A percentile compares a stretch with the other conserved stretches of the same genome.
phyloP scores from a whole-genome alignment of 2,797 vertebrate species.

The Nasua narica region DNA sequence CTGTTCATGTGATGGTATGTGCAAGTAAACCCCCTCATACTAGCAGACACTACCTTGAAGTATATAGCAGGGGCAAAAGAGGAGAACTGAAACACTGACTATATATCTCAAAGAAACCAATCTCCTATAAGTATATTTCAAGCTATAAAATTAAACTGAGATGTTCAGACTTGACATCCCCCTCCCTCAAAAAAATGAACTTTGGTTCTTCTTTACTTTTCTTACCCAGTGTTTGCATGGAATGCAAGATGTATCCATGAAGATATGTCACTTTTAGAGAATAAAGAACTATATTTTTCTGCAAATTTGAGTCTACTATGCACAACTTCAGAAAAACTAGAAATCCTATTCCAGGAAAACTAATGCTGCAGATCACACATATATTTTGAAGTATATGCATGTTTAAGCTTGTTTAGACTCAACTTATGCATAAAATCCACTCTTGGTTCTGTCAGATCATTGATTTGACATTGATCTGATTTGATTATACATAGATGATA shows the following conservation, averaged over 20 bases:
- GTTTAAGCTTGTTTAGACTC: neutral
- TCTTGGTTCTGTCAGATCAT: conserved; percentile 71
- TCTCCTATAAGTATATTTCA: neutral
- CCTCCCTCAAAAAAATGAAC: neutral
- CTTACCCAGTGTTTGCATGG: neutral
- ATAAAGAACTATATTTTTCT: neutral
- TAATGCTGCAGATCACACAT: neutral
- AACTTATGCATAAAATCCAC: conserved; percentile 27
- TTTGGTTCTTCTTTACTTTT: neutral
- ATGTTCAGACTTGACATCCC: fast-evolving
- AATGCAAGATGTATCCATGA: neutral
- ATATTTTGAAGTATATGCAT: neutral
- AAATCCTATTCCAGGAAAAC: neutral
- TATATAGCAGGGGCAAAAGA: neutral
- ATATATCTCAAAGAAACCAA: neutral
- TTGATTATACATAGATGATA: conserved; percentile 74
- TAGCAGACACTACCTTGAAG: neutral
- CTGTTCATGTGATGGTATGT: neutral
- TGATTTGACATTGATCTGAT: conserved; percentile 76
- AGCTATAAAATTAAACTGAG: neutral
- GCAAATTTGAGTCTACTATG: neutral
- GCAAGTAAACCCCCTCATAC: neutral
- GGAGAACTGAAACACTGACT: neutral
- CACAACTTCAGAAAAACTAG: neutral
- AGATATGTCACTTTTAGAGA: neutral